Conservation (phyloP, 2,797 vertebrate species). For the Enteromius trimaculatus region DNA sequence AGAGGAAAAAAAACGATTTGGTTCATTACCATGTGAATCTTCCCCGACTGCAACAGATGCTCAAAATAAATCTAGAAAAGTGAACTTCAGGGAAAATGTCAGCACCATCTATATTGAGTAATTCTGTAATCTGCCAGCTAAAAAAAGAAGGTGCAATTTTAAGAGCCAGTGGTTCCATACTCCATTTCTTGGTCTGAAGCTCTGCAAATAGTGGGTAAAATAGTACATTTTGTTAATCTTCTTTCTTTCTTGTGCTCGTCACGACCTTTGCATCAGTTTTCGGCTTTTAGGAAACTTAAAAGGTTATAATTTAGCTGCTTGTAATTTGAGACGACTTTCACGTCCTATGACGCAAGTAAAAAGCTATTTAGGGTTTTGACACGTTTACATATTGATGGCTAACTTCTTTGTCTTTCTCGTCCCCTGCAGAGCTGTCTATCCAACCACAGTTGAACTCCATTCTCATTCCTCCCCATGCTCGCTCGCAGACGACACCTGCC, state of each 20-base stretch:
- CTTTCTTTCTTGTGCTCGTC: neutral
- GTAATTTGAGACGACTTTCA: neutral
- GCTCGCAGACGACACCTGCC: slow-evolving; percentile 82
- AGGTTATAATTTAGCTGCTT: neutral
- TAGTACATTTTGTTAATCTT: neutral
- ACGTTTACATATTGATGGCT: neutral
- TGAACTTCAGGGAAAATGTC: neutral
- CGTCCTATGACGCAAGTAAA: neutral
- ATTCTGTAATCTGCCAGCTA: neutral
- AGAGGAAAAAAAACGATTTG: neutral
- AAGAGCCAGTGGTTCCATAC: neutral
- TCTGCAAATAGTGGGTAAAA: neutral
- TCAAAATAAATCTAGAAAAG: neutral
- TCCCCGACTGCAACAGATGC: neutral
- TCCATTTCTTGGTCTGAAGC: neutral
- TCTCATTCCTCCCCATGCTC: slow-evolving; percentile 92
- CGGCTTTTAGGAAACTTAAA: neutral
- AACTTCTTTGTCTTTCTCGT: slow-evolving; percentile 42
- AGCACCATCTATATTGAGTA: neutral
- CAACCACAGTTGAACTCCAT: slow-evolving; percentile 90
- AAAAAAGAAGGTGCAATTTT: neutral
- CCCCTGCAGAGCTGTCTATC: slow-evolving; percentile 87
- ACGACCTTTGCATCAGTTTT: neutral
- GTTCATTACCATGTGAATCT: neutral
- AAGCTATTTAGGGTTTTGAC: neutral